Conservation (phyloP, 2,113 vertebrate species). For the Hypocryptadius cinnamomeus region DNA sequence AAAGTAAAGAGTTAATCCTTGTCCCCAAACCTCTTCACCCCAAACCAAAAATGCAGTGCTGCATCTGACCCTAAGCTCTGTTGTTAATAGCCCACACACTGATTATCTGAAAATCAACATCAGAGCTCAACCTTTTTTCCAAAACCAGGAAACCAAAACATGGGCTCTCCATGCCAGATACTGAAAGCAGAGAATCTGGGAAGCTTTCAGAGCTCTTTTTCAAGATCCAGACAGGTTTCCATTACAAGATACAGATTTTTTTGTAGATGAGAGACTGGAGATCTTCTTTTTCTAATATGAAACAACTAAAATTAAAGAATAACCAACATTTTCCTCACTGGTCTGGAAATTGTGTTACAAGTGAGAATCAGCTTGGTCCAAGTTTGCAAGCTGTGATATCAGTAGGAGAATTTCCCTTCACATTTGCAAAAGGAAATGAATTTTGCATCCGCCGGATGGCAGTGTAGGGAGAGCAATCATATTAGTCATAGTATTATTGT, state of each 20-base stretch:
- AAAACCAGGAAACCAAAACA: not conserved
- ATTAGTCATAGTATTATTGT: not conserved
- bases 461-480: slow-evolving; percentile 39
- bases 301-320: not conserved
- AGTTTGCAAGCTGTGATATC: not conserved
- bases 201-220: not conserved
- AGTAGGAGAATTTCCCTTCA: not conserved
- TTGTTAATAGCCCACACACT: not conserved
- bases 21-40: not conserved
- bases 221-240: not conserved
- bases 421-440: not conserved
- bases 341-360: not conserved
- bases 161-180: not conserved
- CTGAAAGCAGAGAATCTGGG: not conserved
- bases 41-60: not conserved
- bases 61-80: not conserved
- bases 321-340: not conserved
- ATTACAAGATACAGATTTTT: not conserved
- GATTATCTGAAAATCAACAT: not conserved
- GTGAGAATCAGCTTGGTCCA: not conserved
- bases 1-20: not conserved
- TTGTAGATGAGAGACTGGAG: not conserved
- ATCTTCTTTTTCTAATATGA: not conserved
- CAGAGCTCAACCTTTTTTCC: not conserved
- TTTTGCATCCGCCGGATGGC: slow-evolving; percentile 48